phyloP scores from a whole-genome alignment of 2,888 invertebrate genomes.

The Ellobium chinense region DNA sequence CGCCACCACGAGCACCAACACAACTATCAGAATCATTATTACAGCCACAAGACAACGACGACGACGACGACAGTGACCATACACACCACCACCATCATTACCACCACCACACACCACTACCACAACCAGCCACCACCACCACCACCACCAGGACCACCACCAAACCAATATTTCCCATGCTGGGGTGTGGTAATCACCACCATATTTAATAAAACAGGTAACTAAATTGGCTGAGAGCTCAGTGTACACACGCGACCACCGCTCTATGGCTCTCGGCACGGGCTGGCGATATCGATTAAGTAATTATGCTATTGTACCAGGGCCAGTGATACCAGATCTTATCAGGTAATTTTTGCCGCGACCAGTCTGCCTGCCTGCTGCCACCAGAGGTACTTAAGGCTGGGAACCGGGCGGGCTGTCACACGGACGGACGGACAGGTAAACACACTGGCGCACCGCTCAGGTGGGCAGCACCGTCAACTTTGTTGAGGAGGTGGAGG shows the following conservation, averaged over 20 bases:
- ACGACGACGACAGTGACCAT: no score
- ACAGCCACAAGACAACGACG: no score
- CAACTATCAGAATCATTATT: no score
- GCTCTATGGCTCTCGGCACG: background rate
- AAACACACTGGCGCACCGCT: background rate
- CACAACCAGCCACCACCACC: background rate
- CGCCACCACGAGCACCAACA: no score
- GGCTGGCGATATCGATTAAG: conserved; percentile 9
- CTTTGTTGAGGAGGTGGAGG: no score
- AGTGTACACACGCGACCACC: conserved; percentile 18
- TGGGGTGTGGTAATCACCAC: background rate
- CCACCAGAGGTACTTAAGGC: background rate
- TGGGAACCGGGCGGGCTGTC: background rate
- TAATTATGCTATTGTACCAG: conserved; percentile 16
- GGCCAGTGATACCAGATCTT: conserved; percentile 7
- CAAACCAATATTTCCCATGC: background rate
- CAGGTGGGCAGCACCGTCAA: no score
- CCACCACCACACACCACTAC: no score
- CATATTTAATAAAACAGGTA: conserved; percentile 25
- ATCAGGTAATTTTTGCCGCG: conserved; percentile 24
- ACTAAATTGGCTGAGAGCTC: conserved; percentile 5
- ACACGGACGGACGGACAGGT: background rate
- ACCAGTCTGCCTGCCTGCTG: background rate
- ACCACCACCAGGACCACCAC: background rate
- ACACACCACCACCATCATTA: no score